Base-by-base conservation (phyloP, 2,888 invertebrate species). In the Heliconius ismenius region DNA sequence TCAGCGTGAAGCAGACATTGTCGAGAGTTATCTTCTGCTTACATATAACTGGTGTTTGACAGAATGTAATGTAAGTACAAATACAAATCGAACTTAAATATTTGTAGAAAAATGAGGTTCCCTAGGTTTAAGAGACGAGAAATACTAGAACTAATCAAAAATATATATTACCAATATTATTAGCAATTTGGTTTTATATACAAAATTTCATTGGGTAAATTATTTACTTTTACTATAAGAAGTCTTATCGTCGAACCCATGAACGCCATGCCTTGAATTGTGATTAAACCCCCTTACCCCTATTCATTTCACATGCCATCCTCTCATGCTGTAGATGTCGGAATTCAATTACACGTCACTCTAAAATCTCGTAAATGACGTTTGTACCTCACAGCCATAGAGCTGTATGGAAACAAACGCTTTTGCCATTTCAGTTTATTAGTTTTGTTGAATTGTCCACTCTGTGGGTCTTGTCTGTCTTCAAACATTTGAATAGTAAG, bases 301-400 rank as follows among this genome's bases (percentile, higher is more conserved):
- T 76, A 75, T 78, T 78, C 80, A 79, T 81, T 76, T 76, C 76
- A 76, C 77, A 77, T 76, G 76, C 63, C 76, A 75, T 80, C 76
- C 75, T 79, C 78, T 60, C 32, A 54, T 73, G 70, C 63, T 68
- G 73, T 73, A 6, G 77, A 76, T 78, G 78, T 78, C 76, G 73
- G 81, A 82, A 82, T 86, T 86, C 82, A 84, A 86, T 86, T 86
- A 85, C 79, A 28, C 76, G 80, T 73, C 79, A 80, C 83, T 83
- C 83, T n/a, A 78, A 79, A 79, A 77, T 78, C 60, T 62, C 21
- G 72, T 69, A 76, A 78, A 81, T 79, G 79, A 78, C 77, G 73
- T 58, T 49, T 65, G 70, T 76, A 78, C 79, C 79, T 80, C 65
- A 64, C 54, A 76, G 75, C 75, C 72, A 76, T 82, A 76, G 69